Percentiles rank a stretch among this genome's conserved stretches.
These are phyloP conservation scores for Streblospio benedicti DNA, from an alignment of 1,140 invertebrate species.

Conservation along the genomic window DNA sequence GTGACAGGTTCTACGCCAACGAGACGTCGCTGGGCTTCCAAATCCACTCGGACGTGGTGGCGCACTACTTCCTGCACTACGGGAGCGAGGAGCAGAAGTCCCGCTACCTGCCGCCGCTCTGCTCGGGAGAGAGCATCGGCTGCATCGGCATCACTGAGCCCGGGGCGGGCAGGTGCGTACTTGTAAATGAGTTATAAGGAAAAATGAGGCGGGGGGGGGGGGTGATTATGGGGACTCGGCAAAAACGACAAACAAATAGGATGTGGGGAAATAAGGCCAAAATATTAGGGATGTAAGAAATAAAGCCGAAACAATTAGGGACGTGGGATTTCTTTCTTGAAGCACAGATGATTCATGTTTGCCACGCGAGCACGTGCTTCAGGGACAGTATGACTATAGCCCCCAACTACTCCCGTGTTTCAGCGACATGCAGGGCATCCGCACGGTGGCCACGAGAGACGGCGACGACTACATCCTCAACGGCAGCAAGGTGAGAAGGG, in stretches of 20 bases:
- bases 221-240: no score
- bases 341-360: no score
- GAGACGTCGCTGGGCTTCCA: conserved; percentile 47
- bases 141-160: conserved; percentile 28
- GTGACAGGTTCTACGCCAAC: conserved; percentile 44
- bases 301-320: no score
- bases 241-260: no score
- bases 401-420: conserved; percentile 8
- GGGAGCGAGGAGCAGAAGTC: conserved; percentile 48
- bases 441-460: conserved; percentile 47
- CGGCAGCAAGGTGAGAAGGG: no score
- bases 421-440: conserved; percentile 50
- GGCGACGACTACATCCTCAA: conserved; percentile 50
- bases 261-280: no score
- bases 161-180: conserved; percentile 10
- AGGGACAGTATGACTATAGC: no score
- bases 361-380: no score
- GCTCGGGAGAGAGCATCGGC: conserved; percentile 31
- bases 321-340: no score
- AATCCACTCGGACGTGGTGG: conserved; percentile 50
- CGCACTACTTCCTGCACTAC: conserved; percentile 50
- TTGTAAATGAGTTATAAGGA: no score
- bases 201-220: no score
- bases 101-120: conserved; percentile 47
- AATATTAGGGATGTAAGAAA: no score